Conservation (phyloP, 2,113 vertebrate species). For the Silurus glanis region DNA sequence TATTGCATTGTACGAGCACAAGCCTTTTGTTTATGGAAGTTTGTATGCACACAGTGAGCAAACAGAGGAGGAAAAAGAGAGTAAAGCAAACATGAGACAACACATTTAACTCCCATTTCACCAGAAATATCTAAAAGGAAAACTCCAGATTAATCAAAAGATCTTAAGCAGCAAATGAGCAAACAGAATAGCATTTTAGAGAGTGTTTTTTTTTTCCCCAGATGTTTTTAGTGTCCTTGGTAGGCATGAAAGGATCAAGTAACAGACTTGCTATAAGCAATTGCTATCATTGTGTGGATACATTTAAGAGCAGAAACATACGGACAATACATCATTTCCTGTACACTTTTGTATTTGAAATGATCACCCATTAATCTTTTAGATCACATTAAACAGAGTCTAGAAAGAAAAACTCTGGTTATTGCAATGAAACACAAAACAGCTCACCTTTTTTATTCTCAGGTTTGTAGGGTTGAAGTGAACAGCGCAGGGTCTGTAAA, state of each 20-base stretch:
- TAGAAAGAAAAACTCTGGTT: background rate
- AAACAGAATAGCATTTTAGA: slow-evolving; percentile 37
- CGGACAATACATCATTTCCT: background rate
- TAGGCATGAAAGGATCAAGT: background rate
- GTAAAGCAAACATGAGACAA: slow-evolving; percentile 1
- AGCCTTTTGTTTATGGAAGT: slow-evolving; percentile 57
- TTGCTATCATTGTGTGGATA: background rate
- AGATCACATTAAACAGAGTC: background rate
- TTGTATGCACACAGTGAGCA: slow-evolving; percentile 35
- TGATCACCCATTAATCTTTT: background rate
- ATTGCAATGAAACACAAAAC: background rate
- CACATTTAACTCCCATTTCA: slow-evolving; percentile 24
- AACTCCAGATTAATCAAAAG: slow-evolving; percentile 32
- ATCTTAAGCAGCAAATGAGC: background rate
- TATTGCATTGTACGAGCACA: slow-evolving; percentile 68
- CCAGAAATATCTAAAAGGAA: slow-evolving; percentile 7
- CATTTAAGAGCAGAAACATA: background rate
- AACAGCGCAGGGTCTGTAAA: slow-evolving; percentile 36
- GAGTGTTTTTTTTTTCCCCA: slow-evolving; percentile 37
- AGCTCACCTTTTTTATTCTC: slow-evolving; percentile 46
- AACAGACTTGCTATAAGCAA: background rate
- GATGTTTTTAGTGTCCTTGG: slow-evolving; percentile 27
- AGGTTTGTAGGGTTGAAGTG: slow-evolving; percentile 49
- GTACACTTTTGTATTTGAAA: background rate
- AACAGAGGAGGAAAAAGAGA: background rate